A percentile compares a stretch with the other conserved stretches of the same genome.
These are phyloP conservation scores for Triplophysa rosa DNA, from an alignment of 2,113 vertebrate genomes.

Conservation along the genomic window DNA sequence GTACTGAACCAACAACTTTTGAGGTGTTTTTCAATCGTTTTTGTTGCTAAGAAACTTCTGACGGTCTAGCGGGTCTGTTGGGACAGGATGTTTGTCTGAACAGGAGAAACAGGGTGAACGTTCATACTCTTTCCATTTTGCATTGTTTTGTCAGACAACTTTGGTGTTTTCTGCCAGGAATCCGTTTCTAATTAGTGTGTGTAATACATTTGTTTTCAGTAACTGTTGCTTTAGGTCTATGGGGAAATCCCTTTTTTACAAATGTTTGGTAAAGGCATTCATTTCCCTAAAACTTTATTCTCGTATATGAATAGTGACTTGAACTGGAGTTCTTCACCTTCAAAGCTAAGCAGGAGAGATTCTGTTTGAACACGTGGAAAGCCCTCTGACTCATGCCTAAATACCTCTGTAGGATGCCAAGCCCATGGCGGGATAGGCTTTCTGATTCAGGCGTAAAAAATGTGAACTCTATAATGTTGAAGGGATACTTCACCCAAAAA, in stretches of 20 bases:
- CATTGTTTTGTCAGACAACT: neutral
- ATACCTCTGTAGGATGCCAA: constrained; percentile 1
- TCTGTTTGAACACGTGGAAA: neutral
- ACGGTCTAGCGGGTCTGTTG: neutral
- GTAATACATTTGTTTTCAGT: neutral
- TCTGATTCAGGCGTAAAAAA: neutral
- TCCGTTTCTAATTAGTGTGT: neutral
- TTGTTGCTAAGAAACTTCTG: constrained; percentile 20
- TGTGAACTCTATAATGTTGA: neutral
- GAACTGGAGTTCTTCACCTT: neutral
- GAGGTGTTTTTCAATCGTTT: neutral
- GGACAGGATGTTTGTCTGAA: no score
- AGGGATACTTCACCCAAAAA: no score
- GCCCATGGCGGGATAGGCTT: neutral
- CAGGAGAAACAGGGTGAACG: neutral
- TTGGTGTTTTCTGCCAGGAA: neutral
- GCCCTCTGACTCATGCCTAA: constrained; percentile 39
- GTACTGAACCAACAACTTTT: constrained; percentile 31
- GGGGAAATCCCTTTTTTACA: neutral
- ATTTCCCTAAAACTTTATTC: neutral
- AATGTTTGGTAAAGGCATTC: neutral
- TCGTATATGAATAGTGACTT: neutral
- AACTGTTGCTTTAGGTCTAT: neutral
- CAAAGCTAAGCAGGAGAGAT: neutral
- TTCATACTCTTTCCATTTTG: neutral